Evolutionary conservation across 2,888 invertebrate genomes (phyloP).

Genomic region (Hybos culiciformis): DNA sequence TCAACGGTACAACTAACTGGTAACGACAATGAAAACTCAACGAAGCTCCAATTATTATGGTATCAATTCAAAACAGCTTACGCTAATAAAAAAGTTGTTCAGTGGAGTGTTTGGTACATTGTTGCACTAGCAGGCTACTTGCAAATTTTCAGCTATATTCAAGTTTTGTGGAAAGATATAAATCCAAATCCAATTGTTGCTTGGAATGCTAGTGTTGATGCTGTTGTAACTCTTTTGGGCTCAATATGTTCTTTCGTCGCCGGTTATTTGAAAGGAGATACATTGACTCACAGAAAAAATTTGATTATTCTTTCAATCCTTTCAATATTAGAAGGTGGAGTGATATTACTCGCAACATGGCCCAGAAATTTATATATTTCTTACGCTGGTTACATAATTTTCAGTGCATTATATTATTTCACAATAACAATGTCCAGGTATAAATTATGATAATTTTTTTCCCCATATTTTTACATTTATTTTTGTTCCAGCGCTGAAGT

Average conservation of each 20-base stretch:
- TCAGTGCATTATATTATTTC: conserved; percentile 66
- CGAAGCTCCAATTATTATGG: conserved; percentile 37
- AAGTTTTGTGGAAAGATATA: conserved; percentile 53
- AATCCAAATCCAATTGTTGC: conserved; percentile 29
- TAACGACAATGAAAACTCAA: conserved; percentile 6
- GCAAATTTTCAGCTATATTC: conserved; percentile 56
- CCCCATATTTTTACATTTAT: no score
- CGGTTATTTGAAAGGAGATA: conserved; percentile 32
- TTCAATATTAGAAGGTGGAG: conserved; percentile 42
- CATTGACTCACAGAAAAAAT: conserved; percentile 30
- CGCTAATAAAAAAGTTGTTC: conserved; percentile 44
- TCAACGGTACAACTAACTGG: conserved; percentile 26
- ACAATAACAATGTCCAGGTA: conserved; percentile 29
- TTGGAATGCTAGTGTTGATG: conserved; percentile 72
- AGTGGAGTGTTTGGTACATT: conserved; percentile 70
- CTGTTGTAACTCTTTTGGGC: conserved; percentile 54
- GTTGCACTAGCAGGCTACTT: conserved; percentile 56
- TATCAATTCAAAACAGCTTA: conserved; percentile 46
- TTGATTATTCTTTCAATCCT: conserved; percentile 36
- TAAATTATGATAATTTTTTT: no score
- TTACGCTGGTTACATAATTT: conserved; percentile 60
- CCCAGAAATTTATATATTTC: conserved; percentile 50
- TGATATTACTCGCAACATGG: conserved; percentile 43
- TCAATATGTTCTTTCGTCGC: conserved; percentile 45
- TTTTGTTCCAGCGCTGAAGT: conserved; percentile 51